Conservation (phyloP, 2,888 invertebrate species). For the Campoplex capitator region DNA sequence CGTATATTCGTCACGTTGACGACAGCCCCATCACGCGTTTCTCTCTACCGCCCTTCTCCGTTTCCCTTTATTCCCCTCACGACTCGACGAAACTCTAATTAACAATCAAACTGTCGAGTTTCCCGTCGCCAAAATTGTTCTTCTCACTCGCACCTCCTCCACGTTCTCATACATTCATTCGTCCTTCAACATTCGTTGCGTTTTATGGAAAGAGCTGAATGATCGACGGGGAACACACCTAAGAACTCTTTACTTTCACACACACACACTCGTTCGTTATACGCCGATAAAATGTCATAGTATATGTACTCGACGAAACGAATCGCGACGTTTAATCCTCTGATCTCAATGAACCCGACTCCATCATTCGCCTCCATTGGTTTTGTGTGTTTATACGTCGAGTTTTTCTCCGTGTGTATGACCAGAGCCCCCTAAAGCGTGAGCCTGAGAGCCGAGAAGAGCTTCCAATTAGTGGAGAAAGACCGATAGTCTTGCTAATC, state of each 20-base stretch:
- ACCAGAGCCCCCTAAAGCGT: not conserved
- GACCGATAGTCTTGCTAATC: slow-evolving; percentile 44
- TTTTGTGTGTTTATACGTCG: not conserved
- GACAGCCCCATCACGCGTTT: not conserved
- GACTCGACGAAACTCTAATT: slow-evolving; percentile 50
- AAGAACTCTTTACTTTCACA: not conserved
- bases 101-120: slow-evolving; percentile 56
- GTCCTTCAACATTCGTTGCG: not conserved
- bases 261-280: not conserved
- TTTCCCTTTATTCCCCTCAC: slow-evolving; percentile 1
- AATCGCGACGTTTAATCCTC: slow-evolving; percentile 18
- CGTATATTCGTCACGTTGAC: slow-evolving; percentile 14
- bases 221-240: not conserved
- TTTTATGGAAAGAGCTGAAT: not conserved
- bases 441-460: slow-evolving; percentile 19
- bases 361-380: not conserved
- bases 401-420: not conserved
- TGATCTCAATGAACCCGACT: slow-evolving; percentile 6
- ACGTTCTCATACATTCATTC: not conserved
- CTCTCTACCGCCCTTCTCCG: not conserved
- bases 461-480: slow-evolving; percentile 52
- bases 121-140: slow-evolving; percentile 3
- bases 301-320: not conserved
- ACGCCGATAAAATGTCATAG: not conserved
- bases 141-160: not conserved